Evolutionary conservation across 2,888 invertebrate species (phyloP).

Genomic region (Parochlus steinenii): DNA sequence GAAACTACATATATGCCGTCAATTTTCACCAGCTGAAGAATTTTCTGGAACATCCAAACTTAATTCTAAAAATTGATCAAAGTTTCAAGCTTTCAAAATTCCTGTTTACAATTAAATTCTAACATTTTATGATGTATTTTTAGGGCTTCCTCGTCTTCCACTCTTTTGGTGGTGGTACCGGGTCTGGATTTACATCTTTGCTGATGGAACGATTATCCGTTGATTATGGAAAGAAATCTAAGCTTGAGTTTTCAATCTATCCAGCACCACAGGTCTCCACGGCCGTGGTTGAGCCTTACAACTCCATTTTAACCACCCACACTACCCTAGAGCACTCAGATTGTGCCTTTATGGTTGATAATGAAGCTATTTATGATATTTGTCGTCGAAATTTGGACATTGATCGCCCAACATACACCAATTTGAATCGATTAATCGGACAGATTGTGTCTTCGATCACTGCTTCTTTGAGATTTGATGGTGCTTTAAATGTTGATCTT

Average conservation of each 20-base stretch:
- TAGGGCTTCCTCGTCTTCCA: constrained; percentile 86
- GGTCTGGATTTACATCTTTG: constrained; percentile 82
- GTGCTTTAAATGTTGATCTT: constrained; percentile 81
- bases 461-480: constrained; percentile 81
- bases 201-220: constrained; percentile 84
- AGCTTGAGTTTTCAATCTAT: constrained; percentile 85
- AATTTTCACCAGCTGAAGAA: neutral
- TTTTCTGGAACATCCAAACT: neutral
- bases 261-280: constrained; percentile 79
- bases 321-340: constrained; percentile 76
- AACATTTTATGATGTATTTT: constrained; percentile 15
- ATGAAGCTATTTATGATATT: constrained; percentile 77
- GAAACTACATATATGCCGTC: constrained; percentile 7
- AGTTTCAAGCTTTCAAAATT: neutral
- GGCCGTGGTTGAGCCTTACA: constrained; percentile 76
- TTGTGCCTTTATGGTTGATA: constrained; percentile 88
- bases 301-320: constrained; percentile 84
- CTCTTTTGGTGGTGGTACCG: constrained; percentile 81
- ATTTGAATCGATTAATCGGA: constrained; percentile 72
- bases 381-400: constrained; percentile 74
- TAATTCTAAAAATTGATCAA: neutral
- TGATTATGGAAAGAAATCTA: constrained; percentile 87
- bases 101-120: too few species aligned
- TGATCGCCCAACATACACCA: constrained; percentile 71
- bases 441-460: constrained; percentile 88